Evolutionary conservation across 2,888 invertebrate genomes (phyloP).

Genomic region (Oeneis ivallda): DNA sequence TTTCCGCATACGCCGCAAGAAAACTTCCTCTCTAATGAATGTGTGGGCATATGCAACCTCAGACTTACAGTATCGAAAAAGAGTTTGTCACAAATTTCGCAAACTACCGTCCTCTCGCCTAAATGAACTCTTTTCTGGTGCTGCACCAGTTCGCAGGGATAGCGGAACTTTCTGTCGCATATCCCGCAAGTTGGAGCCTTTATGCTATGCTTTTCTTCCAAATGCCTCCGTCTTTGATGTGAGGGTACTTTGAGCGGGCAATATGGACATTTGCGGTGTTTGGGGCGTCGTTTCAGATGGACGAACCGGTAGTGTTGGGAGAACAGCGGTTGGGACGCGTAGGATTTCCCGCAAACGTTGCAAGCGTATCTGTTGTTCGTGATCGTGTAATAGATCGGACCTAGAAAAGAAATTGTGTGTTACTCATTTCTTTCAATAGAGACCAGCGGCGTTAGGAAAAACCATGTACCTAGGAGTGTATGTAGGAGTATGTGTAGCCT

Average conservation of each 20-base stretch:
- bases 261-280: background rate
- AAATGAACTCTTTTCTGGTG: slow-evolving; percentile 20
- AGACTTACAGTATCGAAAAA: slow-evolving; percentile 4
- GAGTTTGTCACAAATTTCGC: background rate
- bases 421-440: background rate
- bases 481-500: too few relatives aligned
- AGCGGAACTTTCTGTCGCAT: slow-evolving; percentile 15
- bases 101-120: background rate
- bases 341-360: slow-evolving; percentile 14
- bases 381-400: slow-evolving; percentile 19
- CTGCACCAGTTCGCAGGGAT: slow-evolving; percentile 13
- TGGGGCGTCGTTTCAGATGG: slow-evolving; percentile 14
- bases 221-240: background rate
- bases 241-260: slow-evolving; percentile 1
- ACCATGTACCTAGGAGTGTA: too few relatives aligned
- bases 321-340: slow-evolving; percentile 17
- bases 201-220: slow-evolving; percentile 10
- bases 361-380: slow-evolving; percentile 2
- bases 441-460: too few relatives aligned
- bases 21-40: slow-evolving; percentile 9
- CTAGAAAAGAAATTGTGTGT: slow-evolving; percentile 20
- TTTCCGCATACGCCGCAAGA: slow-evolving; percentile 30
- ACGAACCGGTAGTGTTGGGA: slow-evolving; percentile 20
- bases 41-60: slow-evolving; percentile 3
- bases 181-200: slow-evolving; percentile 13